These are phyloP conservation scores for Contarinia nasturtii DNA, from an alignment of 1,140 invertebrate genomes.

Conservation along the genomic window DNA sequence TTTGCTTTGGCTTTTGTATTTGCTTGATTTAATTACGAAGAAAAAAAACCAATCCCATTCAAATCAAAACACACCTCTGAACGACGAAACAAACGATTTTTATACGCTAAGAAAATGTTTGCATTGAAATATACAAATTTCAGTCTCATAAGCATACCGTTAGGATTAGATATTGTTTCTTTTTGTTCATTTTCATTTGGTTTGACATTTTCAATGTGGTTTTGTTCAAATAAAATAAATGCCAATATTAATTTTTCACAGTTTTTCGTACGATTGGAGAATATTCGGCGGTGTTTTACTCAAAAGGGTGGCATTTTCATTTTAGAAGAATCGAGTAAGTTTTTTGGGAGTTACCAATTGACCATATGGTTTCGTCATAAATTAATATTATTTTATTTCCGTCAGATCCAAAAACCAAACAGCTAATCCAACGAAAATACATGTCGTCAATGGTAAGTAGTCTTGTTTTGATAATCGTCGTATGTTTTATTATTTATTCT, in stretches of 20 bases:
- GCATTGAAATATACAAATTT: too few relatives aligned
- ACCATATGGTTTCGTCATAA: too few relatives aligned
- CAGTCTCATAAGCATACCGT: neutral
- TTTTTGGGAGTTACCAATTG: too few relatives aligned
- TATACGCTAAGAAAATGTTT: too few relatives aligned
- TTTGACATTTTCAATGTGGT: too few relatives aligned
- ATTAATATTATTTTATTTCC: slow-evolving; percentile 16
- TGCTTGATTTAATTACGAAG: too few relatives aligned
- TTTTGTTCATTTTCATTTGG: neutral
- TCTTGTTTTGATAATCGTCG: slow-evolving; percentile 4
- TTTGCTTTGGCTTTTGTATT: too few relatives aligned
- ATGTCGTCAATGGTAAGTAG: slow-evolving; percentile 92
- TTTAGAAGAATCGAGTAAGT: slow-evolving; percentile 97
- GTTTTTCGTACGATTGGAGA: slow-evolving; percentile 98
- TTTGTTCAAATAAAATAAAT: neutral
- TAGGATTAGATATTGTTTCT: neutral
- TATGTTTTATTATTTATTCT: slow-evolving; percentile 8
- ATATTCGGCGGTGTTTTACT: slow-evolving; percentile 98
- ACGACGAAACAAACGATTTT: too few relatives aligned
- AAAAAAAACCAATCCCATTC: too few relatives aligned
- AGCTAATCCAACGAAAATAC: slow-evolving; percentile 91
- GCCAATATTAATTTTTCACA: slow-evolving; percentile 39
- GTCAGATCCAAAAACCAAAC: slow-evolving; percentile 93
- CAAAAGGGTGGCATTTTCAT: slow-evolving; percentile 98
- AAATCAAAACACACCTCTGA: too few relatives aligned